Base-by-base conservation (phyloP, 2,797 vertebrate species). In the Parauchenoglanis punctatus region DNA sequence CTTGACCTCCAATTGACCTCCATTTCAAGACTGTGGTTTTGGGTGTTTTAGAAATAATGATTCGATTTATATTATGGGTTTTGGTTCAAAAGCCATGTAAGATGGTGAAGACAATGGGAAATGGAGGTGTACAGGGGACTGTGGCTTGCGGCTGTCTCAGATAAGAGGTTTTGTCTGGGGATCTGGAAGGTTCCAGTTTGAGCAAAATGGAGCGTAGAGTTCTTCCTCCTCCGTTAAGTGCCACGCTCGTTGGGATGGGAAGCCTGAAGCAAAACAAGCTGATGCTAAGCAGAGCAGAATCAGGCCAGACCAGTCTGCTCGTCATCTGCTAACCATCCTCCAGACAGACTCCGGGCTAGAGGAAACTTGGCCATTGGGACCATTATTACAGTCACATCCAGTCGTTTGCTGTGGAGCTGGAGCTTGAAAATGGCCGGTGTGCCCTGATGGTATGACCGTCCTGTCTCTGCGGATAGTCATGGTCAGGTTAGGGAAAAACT, bases 301-400 rank as follows among this genome's bases (percentile, higher is more conserved):
- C 61, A 10, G 87, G 83, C 75, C 77, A 86, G 90, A 82, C 82
- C 80, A 17, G 81, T 81, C 86, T 86, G 86, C 86, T 89, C 85
- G 90, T 92, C 90, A 91, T 91, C 88, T 91, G 89, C 88, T 92
- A 91, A 89, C 81, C 88, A 91, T 91, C 89, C 84, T 86, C 85
- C 80, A 89, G 90, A 90, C 89, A 63, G 75, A 40, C 84, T 56
- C 8, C 76, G 85, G 59, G 72, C 86, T 58, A 75, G 75, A 86
- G 87, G 87, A 88, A 84, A 61, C 63, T 61, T 72, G 46, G 88
- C 81, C 85, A 46, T 86, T 59, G 84, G 89, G 87, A 82, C 77
- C 40, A 35, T 87, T 88, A 89, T 88, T 90, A 87, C 88, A 87
- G 86, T 87, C 89, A 86, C 89, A 59, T 89, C 76, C 81, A 86